Conservation (phyloP, 92 coral and sea anemone genomes). For the Siderastrea radians region DNA sequence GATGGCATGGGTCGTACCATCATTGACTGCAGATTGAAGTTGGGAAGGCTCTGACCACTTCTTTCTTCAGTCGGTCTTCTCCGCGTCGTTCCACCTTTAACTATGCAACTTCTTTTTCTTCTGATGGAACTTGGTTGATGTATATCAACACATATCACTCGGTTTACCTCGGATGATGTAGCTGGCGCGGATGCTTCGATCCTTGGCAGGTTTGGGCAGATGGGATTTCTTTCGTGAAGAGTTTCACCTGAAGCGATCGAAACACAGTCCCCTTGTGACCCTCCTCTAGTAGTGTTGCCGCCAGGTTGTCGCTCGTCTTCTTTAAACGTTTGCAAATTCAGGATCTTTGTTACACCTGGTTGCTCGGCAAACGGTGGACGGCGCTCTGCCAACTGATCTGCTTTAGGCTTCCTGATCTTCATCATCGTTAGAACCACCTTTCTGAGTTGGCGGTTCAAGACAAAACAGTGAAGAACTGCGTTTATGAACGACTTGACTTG, state of each 20-base stretch:
- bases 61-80: not conserved
- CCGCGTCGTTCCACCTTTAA: not conserved
- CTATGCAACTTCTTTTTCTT: too few species aligned
- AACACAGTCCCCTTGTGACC: too few species aligned
- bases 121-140: not conserved
- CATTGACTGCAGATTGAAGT: not conserved
- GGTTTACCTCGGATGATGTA: not conserved
- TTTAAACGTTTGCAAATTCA: not conserved
- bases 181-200: not conserved
- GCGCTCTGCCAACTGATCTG: not conserved
- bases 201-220: not conserved
- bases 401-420: not conserved
- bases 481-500: conserved; percentile 32
- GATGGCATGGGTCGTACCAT: not conserved
- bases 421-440: not conserved
- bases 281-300: not conserved
- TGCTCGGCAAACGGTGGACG: not conserved
- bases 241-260: too few species aligned
- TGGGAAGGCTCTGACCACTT: not conserved
- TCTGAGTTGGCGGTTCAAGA: conserved; percentile 14
- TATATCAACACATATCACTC: not conserved
- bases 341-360: too few species aligned
- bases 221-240: too few species aligned
- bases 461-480: conserved; percentile 21
- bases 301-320: not conserved